Base-by-base conservation (phyloP, 37 sponge, comb jelly and placozoan species). In the Lycopodina hypogea region DNA sequence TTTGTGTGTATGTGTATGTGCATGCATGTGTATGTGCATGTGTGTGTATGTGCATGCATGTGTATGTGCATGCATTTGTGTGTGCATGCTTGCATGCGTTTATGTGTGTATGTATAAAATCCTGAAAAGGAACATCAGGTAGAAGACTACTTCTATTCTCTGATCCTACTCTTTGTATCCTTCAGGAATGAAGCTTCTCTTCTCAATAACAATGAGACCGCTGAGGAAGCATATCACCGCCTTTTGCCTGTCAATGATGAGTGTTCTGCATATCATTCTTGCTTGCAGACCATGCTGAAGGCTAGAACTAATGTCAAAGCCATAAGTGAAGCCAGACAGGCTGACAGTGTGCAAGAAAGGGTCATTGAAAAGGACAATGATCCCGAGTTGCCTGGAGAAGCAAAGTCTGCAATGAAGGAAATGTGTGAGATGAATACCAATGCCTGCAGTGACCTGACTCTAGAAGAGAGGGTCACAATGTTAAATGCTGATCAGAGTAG, bases 401-500 rank as follows among this genome's bases (percentile, higher is more conserved):
- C 84, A 40, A 78, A 24, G 26, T 36, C 84, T 45, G 71, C 80
- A 22, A 78, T 88, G n/a, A n/a, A n/a, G n/a, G n/a, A n/a, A n/a
- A n/a, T n/a, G n/a, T n/a, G n/a, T n/a, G n/a, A n/a, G n/a, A n/a
- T n/a, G n/a, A n/a, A n/a, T n/a, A n/a, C n/a, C n/a, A n/a, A n/a
- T n/a, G n/a, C n/a, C n/a, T n/a, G n/a, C n/a, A n/a, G n/a, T n/a
- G n/a, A n/a, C n/a, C n/a, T n/a, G n/a, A n/a, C n/a, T n/a, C n/a
- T n/a, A 84, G 29, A 83, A 29, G n/a, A 78, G 60, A 32, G 74
- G 29, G 72, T 83, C 6, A 35, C 67, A 15, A 82, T 78, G 83
- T 60, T 88, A 6, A 83, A 88, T 79, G 34, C 61, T 48, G 89
- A 88, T 42, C 89, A 88, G 76, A 35, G 42, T 15, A 35, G 80